Base-by-base conservation (phyloP, 2,888 invertebrate genomes). In the Lepidocyrtinus sp. region DNA sequence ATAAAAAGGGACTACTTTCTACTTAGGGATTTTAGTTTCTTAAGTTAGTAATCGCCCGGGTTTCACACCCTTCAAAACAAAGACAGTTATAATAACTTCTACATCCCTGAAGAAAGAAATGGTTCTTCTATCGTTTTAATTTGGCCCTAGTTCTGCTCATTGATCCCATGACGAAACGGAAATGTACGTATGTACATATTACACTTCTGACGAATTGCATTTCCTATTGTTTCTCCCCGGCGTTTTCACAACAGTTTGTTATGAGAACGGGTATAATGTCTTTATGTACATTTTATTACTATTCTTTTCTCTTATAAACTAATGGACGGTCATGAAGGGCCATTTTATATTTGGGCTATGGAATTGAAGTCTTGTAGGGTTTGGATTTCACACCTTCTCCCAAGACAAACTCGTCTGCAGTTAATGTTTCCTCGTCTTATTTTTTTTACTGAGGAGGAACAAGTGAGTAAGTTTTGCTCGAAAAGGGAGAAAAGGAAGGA, bases 11-110 rank as follows among this genome's bases (percentile, higher is more conserved):
- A 76, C 63, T 76, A 68, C n/a, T n/a, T n/a, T n/a, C n/a, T n/a
- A 55, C 68, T 76, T 76, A 76, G 75, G 70, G 70, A 76, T 76
- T 70, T 70, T 70, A 76, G 70, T 5, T 70, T 76, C 69, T 63
- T 68, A 62, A 36, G 27, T 74, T 63, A 55, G 75, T 76, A 76
- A 76, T 76, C 75, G 64, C 69, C 75, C 75, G 63, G 36, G 68
- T 76, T 70, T 76, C 63, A 67, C 68, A 75, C 75, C 61, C 55
- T 67, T 36, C 9, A 24, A 71, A 36, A 46, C 27, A 24, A 45
- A 67, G 36, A 70, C 70, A 5, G 36, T 9, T 63, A 72, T 36
- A 71, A 62, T 26, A 70, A 70, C 45, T 45, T 9, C 21, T 45
- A 45, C 12, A 17, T 22, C 19, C 26, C 1, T 63, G 65, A 25